phyloP scores from a whole-genome alignment of 2,113 vertebrate genomes.

The Muntiacus reevesi region DNA sequence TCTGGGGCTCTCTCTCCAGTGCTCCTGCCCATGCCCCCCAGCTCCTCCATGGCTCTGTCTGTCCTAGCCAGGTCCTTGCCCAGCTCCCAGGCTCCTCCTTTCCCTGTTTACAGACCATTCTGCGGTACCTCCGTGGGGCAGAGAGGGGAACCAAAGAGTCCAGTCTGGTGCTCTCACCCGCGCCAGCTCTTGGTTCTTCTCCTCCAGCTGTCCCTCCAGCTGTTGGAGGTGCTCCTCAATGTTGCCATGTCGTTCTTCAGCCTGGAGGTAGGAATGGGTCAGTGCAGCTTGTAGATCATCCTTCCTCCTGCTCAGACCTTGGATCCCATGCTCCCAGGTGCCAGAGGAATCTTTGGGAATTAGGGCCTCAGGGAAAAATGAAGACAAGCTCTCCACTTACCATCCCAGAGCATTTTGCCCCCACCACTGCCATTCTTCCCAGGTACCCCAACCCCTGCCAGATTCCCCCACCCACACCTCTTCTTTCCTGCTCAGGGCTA shows the following conservation, averaged over 20 bases:
- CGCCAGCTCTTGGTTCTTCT: constrained; percentile 97
- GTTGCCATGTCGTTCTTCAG: constrained; percentile 95
- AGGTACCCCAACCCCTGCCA: background rate
- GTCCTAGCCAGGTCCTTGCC: background rate
- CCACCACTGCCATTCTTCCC: background rate
- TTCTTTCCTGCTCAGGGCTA: background rate
- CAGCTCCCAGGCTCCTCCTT: background rate
- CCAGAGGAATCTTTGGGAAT: background rate
- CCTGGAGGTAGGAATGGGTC: constrained; percentile 78
- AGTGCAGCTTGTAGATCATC: background rate
- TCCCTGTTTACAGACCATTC: background rate
- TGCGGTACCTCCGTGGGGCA: background rate
- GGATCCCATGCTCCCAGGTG: background rate
- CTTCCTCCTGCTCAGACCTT: background rate
- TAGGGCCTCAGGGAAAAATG: background rate
- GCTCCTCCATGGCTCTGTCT: background rate
- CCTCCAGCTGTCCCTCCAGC: constrained; percentile 95
- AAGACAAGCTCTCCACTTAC: background rate
- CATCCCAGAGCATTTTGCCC: background rate
- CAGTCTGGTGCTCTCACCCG: constrained; percentile 83
- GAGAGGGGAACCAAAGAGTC: background rate
- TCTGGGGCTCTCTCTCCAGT: background rate
- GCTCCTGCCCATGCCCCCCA: background rate
- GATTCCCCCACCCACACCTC: background rate
- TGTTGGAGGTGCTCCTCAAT: constrained; percentile 95